These are phyloP conservation scores for Callipepla squamata DNA, from an alignment of 2,113 vertebrate genomes.

Conservation along the genomic window DNA sequence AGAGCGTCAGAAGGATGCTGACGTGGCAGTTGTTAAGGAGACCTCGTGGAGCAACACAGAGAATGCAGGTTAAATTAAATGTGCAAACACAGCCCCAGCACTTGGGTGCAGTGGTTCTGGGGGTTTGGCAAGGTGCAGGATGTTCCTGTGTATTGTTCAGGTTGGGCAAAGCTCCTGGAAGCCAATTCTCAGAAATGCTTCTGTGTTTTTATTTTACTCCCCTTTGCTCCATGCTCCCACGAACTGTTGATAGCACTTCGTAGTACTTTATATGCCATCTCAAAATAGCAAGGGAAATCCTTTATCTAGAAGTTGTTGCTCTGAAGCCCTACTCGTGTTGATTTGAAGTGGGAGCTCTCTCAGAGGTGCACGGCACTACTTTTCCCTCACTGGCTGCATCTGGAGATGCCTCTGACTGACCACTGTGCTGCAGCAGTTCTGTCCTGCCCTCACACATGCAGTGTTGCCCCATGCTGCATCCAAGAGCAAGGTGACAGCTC, in stretches of 20 bases:
- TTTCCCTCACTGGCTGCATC: not conserved
- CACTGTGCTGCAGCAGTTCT: no score
- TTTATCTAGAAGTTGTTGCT: rapidly evolving
- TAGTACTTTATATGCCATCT: not conserved
- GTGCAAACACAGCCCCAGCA: not conserved
- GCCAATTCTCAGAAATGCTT: not conserved
- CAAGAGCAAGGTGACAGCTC: rapidly evolving
- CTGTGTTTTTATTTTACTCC: not conserved
- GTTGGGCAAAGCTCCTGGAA: not conserved
- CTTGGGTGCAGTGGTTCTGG: rapidly evolving
- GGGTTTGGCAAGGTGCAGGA: rapidly evolving
- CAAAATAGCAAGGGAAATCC: rapidly evolving
- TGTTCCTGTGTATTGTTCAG: not conserved
- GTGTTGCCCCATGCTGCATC: not conserved
- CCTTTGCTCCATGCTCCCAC: not conserved
- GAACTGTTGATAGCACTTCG: rapidly evolving
- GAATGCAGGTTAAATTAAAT: rapidly evolving
- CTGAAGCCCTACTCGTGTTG: not conserved
- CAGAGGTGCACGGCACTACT: not conserved
- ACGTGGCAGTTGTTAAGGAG: not conserved
- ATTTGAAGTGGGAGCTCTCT: not conserved
- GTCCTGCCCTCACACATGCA: not conserved
- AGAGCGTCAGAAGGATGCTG: not conserved
- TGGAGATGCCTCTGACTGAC: conserved; percentile 43
- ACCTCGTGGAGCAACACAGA: not conserved